Conservation (phyloP, 2,888 invertebrate genomes). For the Iphiclides podalirius region DNA sequence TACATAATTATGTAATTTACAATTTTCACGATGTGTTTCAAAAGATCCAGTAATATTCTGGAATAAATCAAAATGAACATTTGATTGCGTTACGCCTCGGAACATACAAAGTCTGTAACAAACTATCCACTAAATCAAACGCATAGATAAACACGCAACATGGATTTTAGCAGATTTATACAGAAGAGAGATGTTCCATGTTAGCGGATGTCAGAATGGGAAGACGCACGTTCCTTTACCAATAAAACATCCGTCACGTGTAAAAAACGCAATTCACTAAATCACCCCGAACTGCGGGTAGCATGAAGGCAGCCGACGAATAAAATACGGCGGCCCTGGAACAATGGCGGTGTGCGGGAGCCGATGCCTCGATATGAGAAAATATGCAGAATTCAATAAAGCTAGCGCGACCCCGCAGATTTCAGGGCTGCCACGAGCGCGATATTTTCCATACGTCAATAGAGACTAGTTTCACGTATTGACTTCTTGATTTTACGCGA, state of each 20-base stretch:
- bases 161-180: too few relatives aligned
- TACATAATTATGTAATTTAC: too few relatives aligned
- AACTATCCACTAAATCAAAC: too few relatives aligned
- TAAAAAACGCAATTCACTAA: slow-evolving; percentile 27
- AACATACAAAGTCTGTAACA: too few relatives aligned
- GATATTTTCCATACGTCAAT: too few relatives aligned
- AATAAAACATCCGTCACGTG: slow-evolving; percentile 6
- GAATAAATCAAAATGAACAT: too few relatives aligned
- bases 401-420: slow-evolving; percentile 38
- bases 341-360: slow-evolving; percentile 41
- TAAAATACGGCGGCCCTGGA: slow-evolving; percentile 41
- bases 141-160: too few relatives aligned
- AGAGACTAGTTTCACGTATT: too few relatives aligned
- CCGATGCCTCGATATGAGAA: slow-evolving; percentile 57
- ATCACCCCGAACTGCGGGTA: slow-evolving; percentile 24
- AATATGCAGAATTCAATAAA: slow-evolving; percentile 69
- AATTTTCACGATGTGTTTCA: too few relatives aligned
- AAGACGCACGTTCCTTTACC: neutral
- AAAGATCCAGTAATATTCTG: too few relatives aligned
- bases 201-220: neutral
- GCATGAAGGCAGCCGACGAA: slow-evolving; percentile 23
- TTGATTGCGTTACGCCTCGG: too few relatives aligned
- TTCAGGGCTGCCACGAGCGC: slow-evolving; percentile 20
- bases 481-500: too few relatives aligned
- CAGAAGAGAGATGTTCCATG: neutral